Conservation (phyloP, 2,888 invertebrate species). For the Eupithecia pulchellata region DNA sequence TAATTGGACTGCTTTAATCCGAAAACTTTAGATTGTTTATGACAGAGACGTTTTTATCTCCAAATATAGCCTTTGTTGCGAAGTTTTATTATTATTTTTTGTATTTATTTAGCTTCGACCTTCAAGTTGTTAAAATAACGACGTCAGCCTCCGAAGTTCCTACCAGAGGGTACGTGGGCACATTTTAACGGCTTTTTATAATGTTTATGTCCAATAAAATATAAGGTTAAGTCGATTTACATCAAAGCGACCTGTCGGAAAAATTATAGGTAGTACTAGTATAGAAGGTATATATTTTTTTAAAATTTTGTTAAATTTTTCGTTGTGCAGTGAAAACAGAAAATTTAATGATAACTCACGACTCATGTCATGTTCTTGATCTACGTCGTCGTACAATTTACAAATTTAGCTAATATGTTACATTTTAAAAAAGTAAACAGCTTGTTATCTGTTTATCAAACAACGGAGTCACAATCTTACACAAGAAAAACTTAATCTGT, state of each 20-base stretch:
- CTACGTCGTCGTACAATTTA: neutral
- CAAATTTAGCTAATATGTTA: neutral
- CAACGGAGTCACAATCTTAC: neutral
- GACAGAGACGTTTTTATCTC: constrained; percentile 34
- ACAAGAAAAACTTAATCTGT: neutral
- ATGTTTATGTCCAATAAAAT: constrained; percentile 7
- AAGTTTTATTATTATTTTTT: constrained; percentile 6
- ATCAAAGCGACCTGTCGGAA: too few species aligned
- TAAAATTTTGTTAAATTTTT: neutral
- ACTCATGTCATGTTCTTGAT: neutral
- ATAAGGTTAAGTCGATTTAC: neutral
- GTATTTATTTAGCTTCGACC: neutral
- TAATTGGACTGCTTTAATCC: constrained; percentile 47
- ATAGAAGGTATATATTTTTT: too few species aligned
- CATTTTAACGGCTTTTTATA: constrained; percentile 5
- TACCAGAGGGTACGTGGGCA: constrained; percentile 5
- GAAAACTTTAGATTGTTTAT: constrained; percentile 46
- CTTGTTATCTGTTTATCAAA: neutral
- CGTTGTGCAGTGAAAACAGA: neutral
- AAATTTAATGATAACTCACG: neutral
- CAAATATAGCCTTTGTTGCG: constrained; percentile 29
- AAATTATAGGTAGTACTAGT: too few species aligned
- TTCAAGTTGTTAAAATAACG: neutral
- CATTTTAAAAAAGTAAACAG: neutral
- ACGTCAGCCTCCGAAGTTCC: neutral